A percentile compares a stretch with the other conserved stretches of the same genome.
These are phyloP conservation scores for Rhabdornis inornatus DNA, from an alignment of 2,113 vertebrate species.

Conservation along the genomic window DNA sequence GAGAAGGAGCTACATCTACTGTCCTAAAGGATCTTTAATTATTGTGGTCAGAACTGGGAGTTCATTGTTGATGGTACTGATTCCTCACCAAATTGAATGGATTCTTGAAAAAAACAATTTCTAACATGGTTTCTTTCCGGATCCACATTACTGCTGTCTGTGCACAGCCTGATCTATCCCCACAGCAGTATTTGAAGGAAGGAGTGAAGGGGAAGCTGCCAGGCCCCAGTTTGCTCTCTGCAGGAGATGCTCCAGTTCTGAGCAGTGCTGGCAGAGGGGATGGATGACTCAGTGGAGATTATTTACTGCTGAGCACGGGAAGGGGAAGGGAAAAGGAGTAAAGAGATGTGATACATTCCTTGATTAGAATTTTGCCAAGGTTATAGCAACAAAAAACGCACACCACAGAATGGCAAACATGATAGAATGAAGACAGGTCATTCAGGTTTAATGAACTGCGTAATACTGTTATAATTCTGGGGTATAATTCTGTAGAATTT, in stretches of 20 bases:
- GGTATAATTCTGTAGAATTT: not conserved
- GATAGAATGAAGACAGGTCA: not conserved
- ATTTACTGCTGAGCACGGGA: not conserved
- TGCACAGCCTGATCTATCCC: not conserved
- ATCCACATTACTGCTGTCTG: not conserved
- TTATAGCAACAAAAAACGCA: not conserved
- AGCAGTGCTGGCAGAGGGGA: not conserved
- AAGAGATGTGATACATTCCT: not conserved
- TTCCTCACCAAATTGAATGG: not conserved
- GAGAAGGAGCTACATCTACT: not conserved
- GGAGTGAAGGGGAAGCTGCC: not conserved
- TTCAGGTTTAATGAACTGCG: constrained; percentile 16
- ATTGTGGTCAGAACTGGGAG: not conserved
- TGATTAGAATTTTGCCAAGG: constrained; percentile 33
- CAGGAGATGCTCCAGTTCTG: rapidly evolving
- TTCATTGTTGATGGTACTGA: not conserved
- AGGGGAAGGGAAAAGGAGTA: not conserved
- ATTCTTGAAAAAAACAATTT: not conserved
- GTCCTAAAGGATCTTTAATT: not conserved
- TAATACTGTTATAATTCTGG: constrained; percentile 2
- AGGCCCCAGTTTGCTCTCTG: not conserved
- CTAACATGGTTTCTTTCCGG: not conserved
- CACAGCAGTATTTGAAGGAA: not conserved
- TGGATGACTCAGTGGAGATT: not conserved
- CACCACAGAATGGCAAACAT: not conserved